Evolutionary conservation across 2,888 invertebrate species (phyloP).

Genomic region (Sylvicola fuscatus): DNA sequence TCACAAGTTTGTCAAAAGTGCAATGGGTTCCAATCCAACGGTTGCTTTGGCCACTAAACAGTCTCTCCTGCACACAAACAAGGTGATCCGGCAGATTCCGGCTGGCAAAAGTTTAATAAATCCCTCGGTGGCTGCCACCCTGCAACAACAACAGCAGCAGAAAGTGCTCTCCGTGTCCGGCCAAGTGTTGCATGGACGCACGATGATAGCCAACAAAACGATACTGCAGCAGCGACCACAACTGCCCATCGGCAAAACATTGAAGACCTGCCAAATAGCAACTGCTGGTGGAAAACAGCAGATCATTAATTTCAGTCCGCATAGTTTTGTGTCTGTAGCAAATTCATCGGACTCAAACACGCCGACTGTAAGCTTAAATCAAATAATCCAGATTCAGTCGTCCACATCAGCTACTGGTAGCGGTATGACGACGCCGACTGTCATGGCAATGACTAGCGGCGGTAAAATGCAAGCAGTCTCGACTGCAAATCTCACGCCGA

Average conservation of each 20-base stretch:
- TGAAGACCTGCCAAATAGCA: background rate
- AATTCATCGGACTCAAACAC: no score
- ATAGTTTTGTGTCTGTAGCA: no score
- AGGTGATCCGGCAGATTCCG: slow-evolving; percentile 3
- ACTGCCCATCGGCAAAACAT: background rate
- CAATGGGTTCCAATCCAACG: slow-evolving; percentile 1
- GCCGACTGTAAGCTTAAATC: slow-evolving; percentile 1
- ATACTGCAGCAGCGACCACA: background rate
- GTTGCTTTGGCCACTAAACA: background rate
- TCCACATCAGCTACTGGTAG: slow-evolving; percentile 5
- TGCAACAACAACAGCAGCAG: slow-evolving; percentile 7
- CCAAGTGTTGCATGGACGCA: no score
- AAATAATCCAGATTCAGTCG: slow-evolving; percentile 13
- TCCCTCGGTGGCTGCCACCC: slow-evolving; percentile 8
- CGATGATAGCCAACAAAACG: slow-evolving; percentile 4
- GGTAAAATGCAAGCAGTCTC: slow-evolving; percentile 15
- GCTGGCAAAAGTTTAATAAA: slow-evolving; percentile 10
- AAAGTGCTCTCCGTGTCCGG: no score
- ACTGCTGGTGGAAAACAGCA: background rate
- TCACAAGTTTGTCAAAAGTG: slow-evolving; percentile 6
- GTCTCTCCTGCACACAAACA: slow-evolving; percentile 6
- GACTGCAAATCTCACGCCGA: slow-evolving; percentile 18
- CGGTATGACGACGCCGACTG: no score
- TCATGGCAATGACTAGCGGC: no score
- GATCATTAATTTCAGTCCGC: no score